phyloP scores from a whole-genome alignment of 2,797 vertebrate species.

The Hyperoplus lanceolatus region DNA sequence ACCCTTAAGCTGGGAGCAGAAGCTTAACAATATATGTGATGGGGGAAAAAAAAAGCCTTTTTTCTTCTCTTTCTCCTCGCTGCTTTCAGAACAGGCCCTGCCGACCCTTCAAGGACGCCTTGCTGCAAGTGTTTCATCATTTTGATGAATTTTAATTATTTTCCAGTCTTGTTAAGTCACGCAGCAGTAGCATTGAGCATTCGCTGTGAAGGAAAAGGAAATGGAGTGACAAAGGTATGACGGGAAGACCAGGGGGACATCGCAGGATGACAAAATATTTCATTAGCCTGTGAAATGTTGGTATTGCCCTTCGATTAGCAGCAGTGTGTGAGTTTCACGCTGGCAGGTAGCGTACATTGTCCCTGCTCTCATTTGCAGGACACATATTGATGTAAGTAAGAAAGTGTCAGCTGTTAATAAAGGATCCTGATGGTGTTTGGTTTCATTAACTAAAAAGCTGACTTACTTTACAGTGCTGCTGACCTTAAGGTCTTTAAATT shows the following conservation, averaged over 20 bases:
- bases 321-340: slow-evolving; percentile 10
- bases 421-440: neutral
- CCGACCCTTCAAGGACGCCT: slow-evolving; percentile 81
- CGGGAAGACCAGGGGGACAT: slow-evolving; percentile 57
- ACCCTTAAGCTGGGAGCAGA: slow-evolving; percentile 78
- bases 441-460: slow-evolving; percentile 26
- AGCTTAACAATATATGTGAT: slow-evolving; percentile 77
- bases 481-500: neutral
- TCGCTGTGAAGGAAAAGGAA: slow-evolving; percentile 66
- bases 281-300: slow-evolving; percentile 77
- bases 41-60: slow-evolving; percentile 28
- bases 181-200: slow-evolving; percentile 40
- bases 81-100: slow-evolving; percentile 61
- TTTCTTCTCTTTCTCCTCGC: slow-evolving; percentile 28
- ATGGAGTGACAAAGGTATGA: slow-evolving; percentile 69
- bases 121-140: slow-evolving; percentile 83
- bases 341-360: neutral
- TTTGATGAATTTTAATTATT: slow-evolving; percentile 82
- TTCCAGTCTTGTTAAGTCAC: slow-evolving; percentile 74
- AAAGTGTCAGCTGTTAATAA: slow-evolving; percentile 20
- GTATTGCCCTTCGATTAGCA: slow-evolving; percentile 36
- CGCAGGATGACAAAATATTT: slow-evolving; percentile 73
- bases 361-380: slow-evolving; percentile 32
- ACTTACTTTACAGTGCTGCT: neutral
- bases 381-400: slow-evolving; percentile 46